These are phyloP conservation scores for Anniella stebbinsi DNA, from an alignment of 2,797 vertebrate genomes.

Conservation along the genomic window DNA sequence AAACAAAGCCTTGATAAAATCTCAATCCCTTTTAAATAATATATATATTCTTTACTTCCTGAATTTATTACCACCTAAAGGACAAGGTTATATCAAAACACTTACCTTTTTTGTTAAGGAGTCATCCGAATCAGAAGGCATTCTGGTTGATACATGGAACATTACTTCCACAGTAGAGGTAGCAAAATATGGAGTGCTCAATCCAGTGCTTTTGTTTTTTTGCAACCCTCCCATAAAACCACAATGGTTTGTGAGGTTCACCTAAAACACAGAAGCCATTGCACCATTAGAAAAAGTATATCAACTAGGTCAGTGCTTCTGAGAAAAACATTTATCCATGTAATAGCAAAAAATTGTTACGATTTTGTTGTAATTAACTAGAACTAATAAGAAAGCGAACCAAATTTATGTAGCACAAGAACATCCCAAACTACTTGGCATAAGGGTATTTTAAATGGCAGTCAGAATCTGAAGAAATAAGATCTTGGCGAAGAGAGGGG, in stretches of 20 bases:
- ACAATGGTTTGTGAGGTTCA: constrained; percentile 96
- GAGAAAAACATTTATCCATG: neutral
- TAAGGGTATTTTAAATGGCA: neutral
- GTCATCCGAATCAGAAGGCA: constrained; percentile 97
- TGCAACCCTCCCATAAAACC: constrained; percentile 98
- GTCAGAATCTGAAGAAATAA: constrained; percentile 32
- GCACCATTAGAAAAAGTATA: constrained; percentile 21
- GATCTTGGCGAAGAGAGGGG: constrained; percentile 10
- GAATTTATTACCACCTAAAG: constrained; percentile 29
- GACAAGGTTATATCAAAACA: constrained; percentile 41
- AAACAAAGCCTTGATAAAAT: constrained; percentile 31
- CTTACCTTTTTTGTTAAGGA: constrained; percentile 97
- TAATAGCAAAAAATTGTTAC: constrained; percentile 16
- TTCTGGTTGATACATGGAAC: constrained; percentile 98
- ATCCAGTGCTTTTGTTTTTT: constrained; percentile 95
- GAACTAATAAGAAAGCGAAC: constrained; percentile 51
- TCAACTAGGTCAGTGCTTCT: neutral
- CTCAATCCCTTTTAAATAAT: neutral
- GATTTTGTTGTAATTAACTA: constrained; percentile 46
- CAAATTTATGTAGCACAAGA: constrained; percentile 10
- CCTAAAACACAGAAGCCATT: constrained; percentile 78
- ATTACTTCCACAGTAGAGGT: constrained; percentile 97
- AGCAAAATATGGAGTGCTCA: constrained; percentile 96
- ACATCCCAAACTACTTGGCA: constrained; percentile 40
- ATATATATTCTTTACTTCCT: constrained; percentile 35